Evolutionary conservation across 2,888 invertebrate genomes (phyloP), one percentile per base, ranked within the genome.

Genomic region (Platerodrilus igneus): DNA sequence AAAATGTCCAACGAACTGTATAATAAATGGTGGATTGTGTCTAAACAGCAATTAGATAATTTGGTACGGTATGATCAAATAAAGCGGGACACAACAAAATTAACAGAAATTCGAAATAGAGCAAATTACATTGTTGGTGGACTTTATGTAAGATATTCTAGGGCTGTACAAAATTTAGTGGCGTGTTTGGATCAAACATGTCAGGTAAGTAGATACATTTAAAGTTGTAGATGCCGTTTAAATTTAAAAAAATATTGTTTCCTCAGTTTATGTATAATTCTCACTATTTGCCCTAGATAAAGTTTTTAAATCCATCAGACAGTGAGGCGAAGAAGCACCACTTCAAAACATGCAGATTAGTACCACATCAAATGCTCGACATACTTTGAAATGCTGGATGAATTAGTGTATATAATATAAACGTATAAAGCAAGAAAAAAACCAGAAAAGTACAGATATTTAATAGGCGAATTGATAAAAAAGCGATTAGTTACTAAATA

Each of bases 131-230:
- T 74, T 4, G 66, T 77, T 1, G 70, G 74, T 3, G 71, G 74
- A 41, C 63, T 73, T 0, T 77, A 74, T 44, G 62, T 68, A 23
- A 72, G 69, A 47, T 79, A 77, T 51, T 72, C 73, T 48, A 60
- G 71, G 40, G 47, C 76, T 8, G 74, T 74, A 27, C 77, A 78
- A 54, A 71, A 71, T 43, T 57, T 83, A 6, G 76, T 77, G 33
- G 69, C 72, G 8, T 76, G 75, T 46, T 73, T 79, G 47, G 78
- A 81, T 53, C 78, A 78, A 62, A 75, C 77, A 67, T 68, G 72
- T 35, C 79, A 62, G 46, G 60, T 60, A 50, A 23, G 27, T 10
- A 37, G 3, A 21, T 17, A 10, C 28, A 16, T 14, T 10, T 3
- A 28, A 8, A 10, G 28, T 28, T 17, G 18, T 8, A n/a, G 9